Base-by-base conservation (phyloP, 2,888 invertebrate genomes). In the Drosophila tripunctata region DNA sequence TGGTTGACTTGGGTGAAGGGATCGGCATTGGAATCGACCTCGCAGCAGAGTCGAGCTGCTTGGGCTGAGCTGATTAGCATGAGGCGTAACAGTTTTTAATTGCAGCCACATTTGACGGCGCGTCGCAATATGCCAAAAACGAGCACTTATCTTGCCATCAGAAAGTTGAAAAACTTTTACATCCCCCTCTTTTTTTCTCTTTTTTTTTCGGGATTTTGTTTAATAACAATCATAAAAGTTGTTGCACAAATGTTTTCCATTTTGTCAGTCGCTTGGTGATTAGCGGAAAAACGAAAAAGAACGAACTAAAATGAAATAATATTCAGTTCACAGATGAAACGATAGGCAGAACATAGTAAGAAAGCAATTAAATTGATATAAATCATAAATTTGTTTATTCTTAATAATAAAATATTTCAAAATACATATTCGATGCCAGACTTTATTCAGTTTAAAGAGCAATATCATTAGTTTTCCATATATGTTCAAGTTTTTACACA, bases 21-120 rank as follows among this genome's bases (percentile, higher is more conserved):
- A 78, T 77, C 66, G 68, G 62, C 44, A 55, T 56, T 57, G 65
- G 62, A 52, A 54, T 61, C 71, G 54, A 73, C 71, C 75, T 70
- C 71, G 70, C n/a, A n/a, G n/a, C n/a, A n/a, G 43, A n/a, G 48
- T 21, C 51, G 54, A 58, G 71, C 75, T 72, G 71, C 67, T 70
- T 70, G 79, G 74, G 72, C 73, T 82, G 88, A 89, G 73, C 73
- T 82, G 88, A 89, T 89, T 87, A 89, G 86, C 86, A 79, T 81
- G 72, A 87, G 88, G 84, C 81, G 83, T 83, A 82, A 82, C 88
- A 86, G 78, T 83, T 89, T 84, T 84, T 89, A 89, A 89, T 90
- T 89, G 87, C 85, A 80, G 87, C 80, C 86, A 88, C 89, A 89
- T 83, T 86, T 78, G 83, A 70, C 76, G 66, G 63, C 73, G 69